Evolutionary conservation across 2,797 vertebrate genomes (phyloP).

Genomic region (Enteromius viviparus): DNA sequence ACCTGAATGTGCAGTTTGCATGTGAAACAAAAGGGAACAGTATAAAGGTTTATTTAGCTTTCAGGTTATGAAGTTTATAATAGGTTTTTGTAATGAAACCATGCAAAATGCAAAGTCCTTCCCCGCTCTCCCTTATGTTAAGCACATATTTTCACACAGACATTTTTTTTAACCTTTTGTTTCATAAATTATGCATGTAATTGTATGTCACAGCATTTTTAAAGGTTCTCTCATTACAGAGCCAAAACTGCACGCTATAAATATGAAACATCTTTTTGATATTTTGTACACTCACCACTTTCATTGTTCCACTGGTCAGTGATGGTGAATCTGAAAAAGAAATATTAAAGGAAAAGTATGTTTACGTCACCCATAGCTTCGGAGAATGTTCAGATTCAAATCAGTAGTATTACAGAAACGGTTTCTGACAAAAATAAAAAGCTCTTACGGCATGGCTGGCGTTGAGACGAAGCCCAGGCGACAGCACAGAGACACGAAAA

Average conservation of each 20-base stretch:
- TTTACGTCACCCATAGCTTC: not conserved
- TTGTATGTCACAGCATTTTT: not conserved
- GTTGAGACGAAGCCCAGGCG: constrained; percentile 67
- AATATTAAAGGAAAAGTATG: not conserved
- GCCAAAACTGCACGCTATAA: not conserved
- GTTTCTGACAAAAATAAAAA: not conserved
- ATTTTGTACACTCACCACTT: constrained; percentile 53
- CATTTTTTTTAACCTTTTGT: not conserved
- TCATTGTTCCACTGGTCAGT: constrained; percentile 54
- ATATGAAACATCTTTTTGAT: not conserved
- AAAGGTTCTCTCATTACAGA: not conserved
- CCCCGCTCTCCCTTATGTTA: not conserved
- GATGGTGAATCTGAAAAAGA: constrained; percentile 49
- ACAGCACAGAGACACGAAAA: constrained; percentile 68
- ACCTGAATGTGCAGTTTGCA: constrained; percentile 27
- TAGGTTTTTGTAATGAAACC: not conserved
- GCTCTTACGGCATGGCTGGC: constrained; percentile 77
- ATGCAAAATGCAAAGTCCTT: not conserved
- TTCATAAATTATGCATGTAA: not conserved
- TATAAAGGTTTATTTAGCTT: not conserved
- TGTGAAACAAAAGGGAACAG: not conserved
- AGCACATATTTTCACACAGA: not conserved
- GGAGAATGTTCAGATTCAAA: not conserved
- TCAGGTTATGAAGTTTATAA: not conserved
- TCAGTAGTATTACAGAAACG: not conserved